These are phyloP conservation scores for Notospermus geniculatus DNA, from an alignment of 1,140 invertebrate species.

Conservation along the genomic window DNA sequence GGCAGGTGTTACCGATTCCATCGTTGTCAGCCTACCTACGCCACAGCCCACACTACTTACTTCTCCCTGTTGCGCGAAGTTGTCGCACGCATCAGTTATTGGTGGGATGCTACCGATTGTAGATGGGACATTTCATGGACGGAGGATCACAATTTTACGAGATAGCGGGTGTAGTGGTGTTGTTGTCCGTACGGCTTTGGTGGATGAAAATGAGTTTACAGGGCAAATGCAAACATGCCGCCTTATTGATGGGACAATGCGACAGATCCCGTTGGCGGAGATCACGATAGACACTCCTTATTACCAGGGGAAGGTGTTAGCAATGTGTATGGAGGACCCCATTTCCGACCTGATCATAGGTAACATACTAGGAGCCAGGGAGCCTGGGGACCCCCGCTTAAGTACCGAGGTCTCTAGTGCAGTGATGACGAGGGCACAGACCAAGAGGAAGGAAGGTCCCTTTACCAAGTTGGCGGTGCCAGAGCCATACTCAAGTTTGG, in stretches of 20 bases:
- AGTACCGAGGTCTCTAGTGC: not conserved
- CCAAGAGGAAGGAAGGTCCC: not conserved
- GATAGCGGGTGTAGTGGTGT: constrained; percentile 2
- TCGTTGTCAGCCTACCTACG: too few relatives aligned
- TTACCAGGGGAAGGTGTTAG: constrained; percentile 8
- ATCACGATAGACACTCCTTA: constrained; percentile 12
- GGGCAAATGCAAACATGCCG: not conserved
- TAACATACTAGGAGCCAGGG: not conserved
- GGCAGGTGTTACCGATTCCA: too few relatives aligned
- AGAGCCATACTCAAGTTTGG: not conserved
- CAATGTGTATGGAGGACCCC: constrained; percentile 12
- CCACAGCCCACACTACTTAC: too few relatives aligned
- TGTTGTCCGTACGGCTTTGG: not conserved
- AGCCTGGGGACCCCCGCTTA: not conserved
- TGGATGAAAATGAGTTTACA: not conserved
- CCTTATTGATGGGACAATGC: constrained; percentile 9
- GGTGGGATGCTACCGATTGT: too few relatives aligned
- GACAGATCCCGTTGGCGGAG: constrained; percentile 2
- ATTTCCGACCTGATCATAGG: constrained; percentile 10
- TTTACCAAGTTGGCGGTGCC: not conserved
- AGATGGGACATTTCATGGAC: not conserved
- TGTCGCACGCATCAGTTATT: too few relatives aligned
- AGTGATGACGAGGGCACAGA: constrained; percentile 6
- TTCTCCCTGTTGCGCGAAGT: too few relatives aligned
- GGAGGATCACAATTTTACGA: not conserved